Evolutionary conservation across 1,140 invertebrate species (phyloP).

Genomic region (Leptestheria dahalacensis): DNA sequence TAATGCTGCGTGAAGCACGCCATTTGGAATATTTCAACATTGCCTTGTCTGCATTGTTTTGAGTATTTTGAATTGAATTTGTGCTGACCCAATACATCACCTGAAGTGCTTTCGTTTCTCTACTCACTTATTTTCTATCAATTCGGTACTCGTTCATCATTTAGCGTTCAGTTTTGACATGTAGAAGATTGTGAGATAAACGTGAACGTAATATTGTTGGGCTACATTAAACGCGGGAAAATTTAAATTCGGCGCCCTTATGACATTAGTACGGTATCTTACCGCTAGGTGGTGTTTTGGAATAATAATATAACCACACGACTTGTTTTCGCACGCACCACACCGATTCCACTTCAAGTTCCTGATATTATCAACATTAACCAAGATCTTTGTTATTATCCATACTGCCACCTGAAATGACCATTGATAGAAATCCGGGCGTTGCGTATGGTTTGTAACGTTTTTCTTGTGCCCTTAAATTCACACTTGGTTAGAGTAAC

Average conservation of each 20-base stretch:
- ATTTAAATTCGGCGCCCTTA: no score
- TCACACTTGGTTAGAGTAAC: not conserved
- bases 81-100: not conserved
- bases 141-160: no score
- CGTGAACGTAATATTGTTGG: no score
- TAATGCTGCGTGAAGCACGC: not conserved
- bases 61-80: not conserved
- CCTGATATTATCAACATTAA: not conserved
- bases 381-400: not conserved
- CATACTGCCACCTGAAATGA: not conserved
- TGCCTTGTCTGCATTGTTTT: not conserved
- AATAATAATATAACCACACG: no score
- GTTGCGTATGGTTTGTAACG: not conserved
- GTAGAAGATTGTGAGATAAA: no score
- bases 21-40: not conserved
- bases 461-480: not conserved
- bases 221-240: no score
- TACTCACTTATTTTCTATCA: no score
- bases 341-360: not conserved
- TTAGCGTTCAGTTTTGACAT: no score
- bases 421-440: constrained; percentile 4
- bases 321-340: no score
- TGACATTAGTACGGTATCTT: no score
- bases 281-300: no score
- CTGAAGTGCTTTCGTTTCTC: not conserved